These are phyloP conservation scores for Heptranchias perlo DNA, from an alignment of 2,113 vertebrate species.

Conservation along the genomic window DNA sequence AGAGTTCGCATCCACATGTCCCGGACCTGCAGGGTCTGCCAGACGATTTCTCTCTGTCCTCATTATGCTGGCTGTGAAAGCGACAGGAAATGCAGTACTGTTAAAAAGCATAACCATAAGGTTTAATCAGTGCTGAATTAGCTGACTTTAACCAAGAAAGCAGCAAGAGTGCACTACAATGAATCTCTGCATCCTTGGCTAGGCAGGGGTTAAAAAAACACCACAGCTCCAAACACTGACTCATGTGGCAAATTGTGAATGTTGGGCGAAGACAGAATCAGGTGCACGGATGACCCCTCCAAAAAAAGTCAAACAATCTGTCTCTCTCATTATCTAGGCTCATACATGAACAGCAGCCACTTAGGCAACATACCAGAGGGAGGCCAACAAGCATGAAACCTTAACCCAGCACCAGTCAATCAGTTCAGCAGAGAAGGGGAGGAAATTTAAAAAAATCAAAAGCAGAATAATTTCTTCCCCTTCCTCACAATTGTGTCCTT, in stretches of 20 bases:
- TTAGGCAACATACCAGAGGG: background rate
- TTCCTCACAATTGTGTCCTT: background rate
- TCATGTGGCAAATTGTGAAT: background rate
- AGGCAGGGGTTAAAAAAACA: background rate
- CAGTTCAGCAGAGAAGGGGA: background rate
- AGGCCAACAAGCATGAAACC: background rate
- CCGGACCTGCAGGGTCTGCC: background rate
- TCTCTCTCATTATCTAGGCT: background rate
- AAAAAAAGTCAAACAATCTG: background rate
- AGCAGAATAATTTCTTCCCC: background rate
- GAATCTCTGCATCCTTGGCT: background rate
- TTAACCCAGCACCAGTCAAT: background rate
- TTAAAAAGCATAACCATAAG: background rate
- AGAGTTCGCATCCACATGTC: slow-evolving; percentile 55
- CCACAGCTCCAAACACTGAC: background rate
- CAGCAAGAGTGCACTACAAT: background rate
- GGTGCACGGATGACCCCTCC: background rate
- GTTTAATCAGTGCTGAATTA: background rate
- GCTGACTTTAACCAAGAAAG: background rate
- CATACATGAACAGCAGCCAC: background rate
- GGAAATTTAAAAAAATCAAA: background rate
- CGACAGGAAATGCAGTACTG: background rate
- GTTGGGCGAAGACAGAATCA: background rate
- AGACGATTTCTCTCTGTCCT: slow-evolving; percentile 41
- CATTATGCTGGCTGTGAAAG: background rate